Percentiles rank a stretch among this genome's conserved stretches.
phyloP scores from a whole-genome alignment of 2,888 invertebrate genomes.

The Patella pellucida region DNA sequence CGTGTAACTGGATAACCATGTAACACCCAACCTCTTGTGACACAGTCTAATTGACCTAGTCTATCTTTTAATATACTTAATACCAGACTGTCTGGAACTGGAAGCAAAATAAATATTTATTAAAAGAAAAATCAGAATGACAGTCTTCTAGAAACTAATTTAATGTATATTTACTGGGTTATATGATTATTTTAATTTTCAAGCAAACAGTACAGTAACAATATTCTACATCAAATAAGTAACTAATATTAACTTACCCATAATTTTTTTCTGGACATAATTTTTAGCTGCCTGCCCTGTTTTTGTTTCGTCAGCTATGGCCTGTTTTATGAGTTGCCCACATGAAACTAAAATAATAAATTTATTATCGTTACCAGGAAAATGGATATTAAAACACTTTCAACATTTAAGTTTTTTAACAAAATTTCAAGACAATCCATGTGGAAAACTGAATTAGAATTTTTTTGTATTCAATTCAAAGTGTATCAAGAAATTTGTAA shows the following conservation, averaged over 20 bases:
- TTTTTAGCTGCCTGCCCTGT: slow-evolving; percentile 65
- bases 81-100: slow-evolving; percentile 70
- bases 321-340: slow-evolving; percentile 69
- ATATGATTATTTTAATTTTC: too few relatives aligned
- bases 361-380: too few relatives aligned
- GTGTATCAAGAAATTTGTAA: neutral
- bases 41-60: slow-evolving; percentile 68
- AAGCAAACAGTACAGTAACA: too few relatives aligned
- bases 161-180: too few relatives aligned
- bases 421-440: too few relatives aligned
- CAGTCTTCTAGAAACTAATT: too few relatives aligned
- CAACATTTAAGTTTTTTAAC: too few relatives aligned
- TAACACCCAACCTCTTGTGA: slow-evolving; percentile 70
- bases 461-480: too few relatives aligned
- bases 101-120: neutral
- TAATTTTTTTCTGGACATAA: slow-evolving; percentile 64
- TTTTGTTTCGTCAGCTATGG: slow-evolving; percentile 67
- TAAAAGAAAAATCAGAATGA: neutral
- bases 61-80: slow-evolving; percentile 66
- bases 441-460: too few relatives aligned
- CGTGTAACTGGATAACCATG: slow-evolving; percentile 68
- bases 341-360: slow-evolving; percentile 59
- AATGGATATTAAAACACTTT: too few relatives aligned
- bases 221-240: neutral
- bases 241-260: slow-evolving; percentile 53